Evolutionary conservation across 2,797 vertebrate genomes (phyloP).

Genomic region (Orientallactaga sibirica): DNA sequence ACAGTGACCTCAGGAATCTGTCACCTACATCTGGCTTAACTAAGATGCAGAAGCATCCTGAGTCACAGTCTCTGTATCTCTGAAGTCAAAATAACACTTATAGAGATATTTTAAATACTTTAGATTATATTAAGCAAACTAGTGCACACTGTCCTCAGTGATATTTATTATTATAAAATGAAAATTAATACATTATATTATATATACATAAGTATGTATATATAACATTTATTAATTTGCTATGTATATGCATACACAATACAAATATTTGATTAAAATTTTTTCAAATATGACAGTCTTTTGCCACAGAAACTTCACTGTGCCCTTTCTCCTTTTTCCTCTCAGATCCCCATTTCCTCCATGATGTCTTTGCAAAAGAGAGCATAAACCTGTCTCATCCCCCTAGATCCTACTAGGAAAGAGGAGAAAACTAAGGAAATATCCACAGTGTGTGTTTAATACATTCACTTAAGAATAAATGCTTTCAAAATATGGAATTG

Average conservation of each 20-base stretch:
- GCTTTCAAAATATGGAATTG: slow-evolving; percentile 3
- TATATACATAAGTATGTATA: not conserved
- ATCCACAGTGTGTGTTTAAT: not conserved
- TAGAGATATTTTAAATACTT: not conserved
- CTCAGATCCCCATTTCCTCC: not conserved
- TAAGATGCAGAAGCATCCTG: not conserved
- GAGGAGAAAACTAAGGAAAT: not conserved
- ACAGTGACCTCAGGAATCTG: not conserved
- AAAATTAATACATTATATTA: not conserved
- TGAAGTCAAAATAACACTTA: slow-evolving; percentile 30
- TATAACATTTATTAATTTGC: not conserved
- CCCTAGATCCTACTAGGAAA: not conserved
- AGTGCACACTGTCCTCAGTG: not conserved
- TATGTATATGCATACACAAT: not conserved
- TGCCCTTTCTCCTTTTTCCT: not conserved
- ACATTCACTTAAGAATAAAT: not conserved
- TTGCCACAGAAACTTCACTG: not conserved
- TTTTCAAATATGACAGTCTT: not conserved
- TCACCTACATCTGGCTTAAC: not conserved
- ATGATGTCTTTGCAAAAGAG: not conserved
- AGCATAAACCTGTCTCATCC: not conserved
- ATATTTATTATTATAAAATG: not conserved
- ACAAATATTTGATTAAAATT: not conserved
- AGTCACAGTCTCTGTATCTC: not conserved
- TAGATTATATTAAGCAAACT: not conserved